Conservation (phyloP, 2,888 invertebrate species). For the Oligia latruncula region DNA sequence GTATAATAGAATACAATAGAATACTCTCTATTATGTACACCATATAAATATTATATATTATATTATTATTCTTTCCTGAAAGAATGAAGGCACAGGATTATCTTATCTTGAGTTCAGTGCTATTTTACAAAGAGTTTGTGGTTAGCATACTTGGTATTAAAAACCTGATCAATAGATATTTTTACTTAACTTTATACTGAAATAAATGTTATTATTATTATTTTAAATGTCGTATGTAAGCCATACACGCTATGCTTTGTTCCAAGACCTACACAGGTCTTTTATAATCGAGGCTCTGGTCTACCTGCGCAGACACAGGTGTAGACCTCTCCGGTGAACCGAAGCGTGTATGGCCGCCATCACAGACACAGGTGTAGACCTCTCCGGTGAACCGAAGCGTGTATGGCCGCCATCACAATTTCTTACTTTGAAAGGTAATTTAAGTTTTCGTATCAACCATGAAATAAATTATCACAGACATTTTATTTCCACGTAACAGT, state of each 20-base stretch:
- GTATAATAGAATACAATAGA: no score
- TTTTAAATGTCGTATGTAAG: background rate
- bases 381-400: no score
- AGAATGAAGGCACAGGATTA: background rate
- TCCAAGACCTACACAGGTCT: background rate
- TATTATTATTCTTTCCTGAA: background rate
- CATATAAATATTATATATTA: no score
- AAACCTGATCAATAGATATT: no score
- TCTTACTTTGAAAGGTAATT: background rate
- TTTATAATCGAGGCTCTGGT: no score
- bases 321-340: background rate
- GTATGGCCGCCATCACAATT: background rate
- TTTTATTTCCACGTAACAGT: background rate
- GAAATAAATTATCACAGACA: background rate
- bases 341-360: background rate
- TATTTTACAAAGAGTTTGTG: background rate
- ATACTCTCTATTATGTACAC: no score
- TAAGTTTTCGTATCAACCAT: background rate
- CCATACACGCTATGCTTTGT: no score
- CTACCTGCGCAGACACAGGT: no score
- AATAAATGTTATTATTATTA: no score
- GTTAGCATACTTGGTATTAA: background rate
- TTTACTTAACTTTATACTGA: no score
- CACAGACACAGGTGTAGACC: background rate
- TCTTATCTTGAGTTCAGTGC: background rate